These are phyloP conservation scores for Spodoptera frugiperda DNA, from an alignment of 1,140 invertebrate genomes.

Conservation along the genomic window DNA sequence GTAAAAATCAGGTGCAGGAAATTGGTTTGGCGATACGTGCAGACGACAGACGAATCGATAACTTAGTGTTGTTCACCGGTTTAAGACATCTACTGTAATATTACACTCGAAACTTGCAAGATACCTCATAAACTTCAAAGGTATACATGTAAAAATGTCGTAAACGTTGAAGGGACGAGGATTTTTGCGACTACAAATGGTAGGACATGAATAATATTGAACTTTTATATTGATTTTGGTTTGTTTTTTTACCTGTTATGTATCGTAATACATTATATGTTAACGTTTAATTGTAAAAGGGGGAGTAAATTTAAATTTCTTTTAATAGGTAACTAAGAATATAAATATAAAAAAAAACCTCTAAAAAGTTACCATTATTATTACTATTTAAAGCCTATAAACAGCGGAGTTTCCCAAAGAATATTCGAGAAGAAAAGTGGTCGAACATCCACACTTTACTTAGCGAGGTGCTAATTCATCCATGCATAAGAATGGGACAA, in stretches of 20 bases:
- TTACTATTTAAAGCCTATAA: too few species aligned
- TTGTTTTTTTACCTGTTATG: too few species aligned
- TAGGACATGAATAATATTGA: too few species aligned
- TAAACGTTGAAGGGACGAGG: background rate
- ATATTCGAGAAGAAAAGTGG: conserved; percentile 15
- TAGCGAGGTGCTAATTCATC: conserved; percentile 53
- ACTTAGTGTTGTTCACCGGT: conserved; percentile 28
- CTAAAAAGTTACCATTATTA: too few species aligned
- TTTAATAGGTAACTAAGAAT: too few species aligned
- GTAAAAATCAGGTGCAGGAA: conserved; percentile 38
- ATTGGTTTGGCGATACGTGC: conserved; percentile 30
- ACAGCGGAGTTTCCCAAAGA: background rate
- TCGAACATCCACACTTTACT: conserved; percentile 42
- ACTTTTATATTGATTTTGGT: background rate
- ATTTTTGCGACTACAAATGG: background rate
- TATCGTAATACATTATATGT: too few species aligned
- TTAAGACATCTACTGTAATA: conserved; percentile 13
- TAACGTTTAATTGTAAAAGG: too few species aligned
- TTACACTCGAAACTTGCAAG: background rate
- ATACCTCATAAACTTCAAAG: conserved; percentile 20
- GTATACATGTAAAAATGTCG: background rate
- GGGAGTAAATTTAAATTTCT: too few species aligned
- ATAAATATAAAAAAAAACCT: too few species aligned
- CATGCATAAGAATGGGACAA: conserved; percentile 60
- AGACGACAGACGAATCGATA: conserved; percentile 23